phyloP scores from a whole-genome alignment of 30 jellyfish, hydroid and myxozoan species.

The Turritopsis rubra region DNA sequence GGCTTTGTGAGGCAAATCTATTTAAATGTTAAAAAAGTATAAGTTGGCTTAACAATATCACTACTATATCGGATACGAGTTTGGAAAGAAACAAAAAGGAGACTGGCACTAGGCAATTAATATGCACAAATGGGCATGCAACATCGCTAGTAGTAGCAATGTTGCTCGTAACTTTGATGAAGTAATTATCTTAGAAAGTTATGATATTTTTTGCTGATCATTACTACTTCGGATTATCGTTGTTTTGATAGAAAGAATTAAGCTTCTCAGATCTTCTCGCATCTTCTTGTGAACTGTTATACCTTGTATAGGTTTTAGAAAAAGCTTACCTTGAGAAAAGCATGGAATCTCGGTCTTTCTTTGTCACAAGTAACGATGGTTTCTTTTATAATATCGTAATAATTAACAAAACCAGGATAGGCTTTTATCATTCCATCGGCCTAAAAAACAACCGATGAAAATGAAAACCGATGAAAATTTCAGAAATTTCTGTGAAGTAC shows the following conservation, averaged over 20 bases:
- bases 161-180: background rate
- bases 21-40: background rate
- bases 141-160: no score
- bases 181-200: background rate
- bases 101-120: no score
- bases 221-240: no score
- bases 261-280: background rate
- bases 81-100: no score
- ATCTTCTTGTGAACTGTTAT: no score
- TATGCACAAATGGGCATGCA: no score
- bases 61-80: no score
- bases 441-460: slow-evolving; percentile 26
- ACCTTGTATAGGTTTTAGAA: background rate
- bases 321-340: slow-evolving; percentile 83
- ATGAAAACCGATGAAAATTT: background rate
- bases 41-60: no score
- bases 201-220: no score
- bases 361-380: slow-evolving; percentile 83
- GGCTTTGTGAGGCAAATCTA: slow-evolving; percentile 95
- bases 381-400: slow-evolving; percentile 84
- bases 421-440: slow-evolving; percentile 90
- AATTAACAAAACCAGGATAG: slow-evolving; percentile 94
- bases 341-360: slow-evolving; percentile 96
- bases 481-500: background rate
- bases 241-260: no score